Evolutionary conservation across 2,113 vertebrate genomes (phyloP), one percentile per base, ranked within the genome.

Genomic region (Phalacrocorax aristotelis): DNA sequence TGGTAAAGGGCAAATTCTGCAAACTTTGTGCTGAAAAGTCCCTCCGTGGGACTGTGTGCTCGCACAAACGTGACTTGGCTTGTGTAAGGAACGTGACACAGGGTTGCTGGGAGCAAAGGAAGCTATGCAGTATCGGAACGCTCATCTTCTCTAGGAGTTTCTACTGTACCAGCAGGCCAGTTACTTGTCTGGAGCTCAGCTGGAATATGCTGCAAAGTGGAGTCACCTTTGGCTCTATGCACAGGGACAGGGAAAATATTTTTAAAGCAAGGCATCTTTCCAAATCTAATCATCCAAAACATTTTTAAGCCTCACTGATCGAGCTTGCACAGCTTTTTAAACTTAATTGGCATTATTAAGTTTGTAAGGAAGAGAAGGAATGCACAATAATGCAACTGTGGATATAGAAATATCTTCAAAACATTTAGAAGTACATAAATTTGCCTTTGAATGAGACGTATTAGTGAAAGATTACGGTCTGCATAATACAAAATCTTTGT

Each of bases 1-100:
- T 70, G 38, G 16, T 18, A 61, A 86, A 92, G 54, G 58, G 36
- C 46, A 92, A 93, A 92, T 86, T 86, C 44, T 62, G 27, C 32
- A 72, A 83, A 62, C 15, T 16, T 90, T 9, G 36, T 60, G 40
- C 66, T 69, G 52, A 79, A 60, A 79, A 83, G 21, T 52, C 16
- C 38, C 14, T 36, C 13, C 0, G 1, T 65, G 57, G 32, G 34
- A 52, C 54, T 48, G 42, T 0, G 4, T 68, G 21, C 23, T 30
- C 14, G n/a, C 11, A 16, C 13, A 72, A 44, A 88, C 8, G 13
- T 17, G 55, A 51, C 9, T 64, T 71, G 52, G 30, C 11, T 21
- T 7, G 13, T 48, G 57, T 38, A 42, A 79, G 18, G 58, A 69
- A n/a, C 0, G 2, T 7, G 4, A 57, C 72, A 66, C 0, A 1